These are phyloP conservation scores for Leucophenga varia DNA, from an alignment of 1,140 invertebrate genomes.

Conservation along the genomic window DNA sequence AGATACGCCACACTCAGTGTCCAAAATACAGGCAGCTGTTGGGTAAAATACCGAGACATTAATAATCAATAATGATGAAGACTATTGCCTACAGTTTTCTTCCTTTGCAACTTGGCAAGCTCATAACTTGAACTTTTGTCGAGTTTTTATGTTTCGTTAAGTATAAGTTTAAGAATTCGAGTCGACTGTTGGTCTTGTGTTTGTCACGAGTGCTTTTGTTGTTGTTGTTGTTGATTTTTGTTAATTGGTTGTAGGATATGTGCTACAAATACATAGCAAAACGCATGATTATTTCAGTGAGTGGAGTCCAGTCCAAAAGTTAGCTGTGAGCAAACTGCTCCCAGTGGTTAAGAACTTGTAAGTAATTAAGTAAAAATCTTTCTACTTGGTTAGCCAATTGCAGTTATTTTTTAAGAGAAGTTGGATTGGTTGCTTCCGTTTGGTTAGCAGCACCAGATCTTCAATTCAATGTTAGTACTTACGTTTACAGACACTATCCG, in stretches of 20 bases:
- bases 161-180: too few relatives aligned
- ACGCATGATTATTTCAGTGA: too few relatives aligned
- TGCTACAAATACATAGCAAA: too few relatives aligned
- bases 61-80: slow-evolving; percentile 1
- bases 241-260: too few relatives aligned
- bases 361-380: too few relatives aligned
- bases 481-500: slow-evolving; percentile 78
- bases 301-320: slow-evolving; percentile 27
- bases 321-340: slow-evolving; percentile 4
- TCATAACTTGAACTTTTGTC: too few relatives aligned
- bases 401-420: slow-evolving; percentile 1
- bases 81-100: slow-evolving; percentile 8
- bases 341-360: slow-evolving; percentile 3
- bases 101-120: not conserved
- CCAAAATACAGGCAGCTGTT: slow-evolving; percentile 73
- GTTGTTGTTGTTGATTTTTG: slow-evolving; percentile 10
- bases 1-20: slow-evolving; percentile 75
- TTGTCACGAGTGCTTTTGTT: not conserved
- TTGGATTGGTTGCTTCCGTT: slow-evolving; percentile 9
- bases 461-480: slow-evolving; percentile 59
- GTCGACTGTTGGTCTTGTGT: slow-evolving; percentile 13
- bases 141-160: too few relatives aligned
- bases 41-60: slow-evolving; percentile 38
- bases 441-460: too few relatives aligned
- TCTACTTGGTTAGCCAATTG: slow-evolving; percentile 22